Evolutionary conservation across 2,113 vertebrate genomes (phyloP).

Genomic region (Microcebus lehilahytsara): DNA sequence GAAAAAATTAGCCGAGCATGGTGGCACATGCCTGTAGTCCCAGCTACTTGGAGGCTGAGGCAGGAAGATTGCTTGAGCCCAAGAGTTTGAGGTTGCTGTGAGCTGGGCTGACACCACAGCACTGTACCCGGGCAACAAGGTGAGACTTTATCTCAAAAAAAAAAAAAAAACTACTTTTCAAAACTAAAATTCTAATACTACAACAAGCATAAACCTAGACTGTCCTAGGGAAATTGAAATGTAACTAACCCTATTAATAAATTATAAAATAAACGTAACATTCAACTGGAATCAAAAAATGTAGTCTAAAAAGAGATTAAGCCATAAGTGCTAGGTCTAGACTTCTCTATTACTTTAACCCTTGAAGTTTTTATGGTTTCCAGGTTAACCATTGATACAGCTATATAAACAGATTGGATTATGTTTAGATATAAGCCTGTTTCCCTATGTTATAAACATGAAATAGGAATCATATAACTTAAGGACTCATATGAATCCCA

Average conservation of each 20-base stretch:
- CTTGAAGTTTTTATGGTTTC: slow-evolving; percentile 14
- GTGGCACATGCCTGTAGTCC: too few species aligned
- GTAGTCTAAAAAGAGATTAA: not conserved
- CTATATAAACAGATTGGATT: not conserved
- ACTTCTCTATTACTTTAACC: not conserved
- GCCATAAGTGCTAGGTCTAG: not conserved
- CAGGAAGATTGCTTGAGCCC: too few species aligned
- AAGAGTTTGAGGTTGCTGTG: too few species aligned
- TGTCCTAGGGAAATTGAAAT: not conserved
- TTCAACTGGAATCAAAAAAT: not conserved
- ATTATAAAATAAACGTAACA: slow-evolving; percentile 29
- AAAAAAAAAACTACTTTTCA: slow-evolving; percentile 15
- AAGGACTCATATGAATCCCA: not conserved
- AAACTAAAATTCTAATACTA: slow-evolving; percentile 19
- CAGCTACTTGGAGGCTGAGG: too few species aligned
- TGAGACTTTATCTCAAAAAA: too few species aligned
- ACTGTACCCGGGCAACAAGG: too few species aligned
- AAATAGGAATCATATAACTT: slow-evolving; percentile 24
- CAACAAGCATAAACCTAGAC: not conserved
- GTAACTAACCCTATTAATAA: not conserved
- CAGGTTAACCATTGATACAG: not conserved
- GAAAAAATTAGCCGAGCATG: too few species aligned
- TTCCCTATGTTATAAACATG: not conserved
- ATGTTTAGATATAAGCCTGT: not conserved
- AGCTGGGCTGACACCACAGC: too few species aligned